Evolutionary conservation across 2,888 invertebrate genomes (phyloP), one percentile per base, ranked within the genome.

Genomic region (Heliconius charithonia): DNA sequence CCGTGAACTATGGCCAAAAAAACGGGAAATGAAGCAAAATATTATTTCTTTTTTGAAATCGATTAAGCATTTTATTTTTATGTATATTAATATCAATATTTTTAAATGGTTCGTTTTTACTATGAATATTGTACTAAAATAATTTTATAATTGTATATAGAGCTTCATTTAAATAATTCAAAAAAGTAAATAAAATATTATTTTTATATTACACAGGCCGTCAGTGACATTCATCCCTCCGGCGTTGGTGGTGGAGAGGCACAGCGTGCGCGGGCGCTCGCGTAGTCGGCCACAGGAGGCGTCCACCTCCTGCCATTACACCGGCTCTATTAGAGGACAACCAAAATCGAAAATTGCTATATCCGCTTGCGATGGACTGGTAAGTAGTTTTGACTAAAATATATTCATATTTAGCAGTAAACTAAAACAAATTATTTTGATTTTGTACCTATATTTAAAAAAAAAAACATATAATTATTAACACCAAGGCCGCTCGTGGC

Each of bases 331-430:
- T 81, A 94, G 96, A 77, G 97, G 97, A 70, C 96, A 97, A 83
- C 92, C 96, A 10, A 92, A 93, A 78, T 97, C 98, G 62, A 96
- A 94, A 82, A 97, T 97, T 75, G 97, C 98, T 27, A 89, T 98
- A 78, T 98, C 98, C 22, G 96, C 98, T 27, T 98, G 98, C 89
- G 96, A 97, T 88, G 98, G 98, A 87, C 93, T 98, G 96, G 98
- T 98, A 91, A 97, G 97, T 77, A 27, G 12, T 63, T n/a, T 56
- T 29, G 9, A 0, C 10, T 6, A 37, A 22, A 37, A 25, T 32
- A 25, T 59, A 29, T n/a, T 32, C 2, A 27, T 27, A 4, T 27
- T 71, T 2, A 37, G 22, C 37, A 67, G n/a, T 51, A 71, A 71
- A n/a, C 29, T 22, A 56, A 12, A 51, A 13, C 51, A 27, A 12